Evolutionary conservation across 2,888 invertebrate genomes (phyloP).

Genomic region (Chaetoderma sp.): DNA sequence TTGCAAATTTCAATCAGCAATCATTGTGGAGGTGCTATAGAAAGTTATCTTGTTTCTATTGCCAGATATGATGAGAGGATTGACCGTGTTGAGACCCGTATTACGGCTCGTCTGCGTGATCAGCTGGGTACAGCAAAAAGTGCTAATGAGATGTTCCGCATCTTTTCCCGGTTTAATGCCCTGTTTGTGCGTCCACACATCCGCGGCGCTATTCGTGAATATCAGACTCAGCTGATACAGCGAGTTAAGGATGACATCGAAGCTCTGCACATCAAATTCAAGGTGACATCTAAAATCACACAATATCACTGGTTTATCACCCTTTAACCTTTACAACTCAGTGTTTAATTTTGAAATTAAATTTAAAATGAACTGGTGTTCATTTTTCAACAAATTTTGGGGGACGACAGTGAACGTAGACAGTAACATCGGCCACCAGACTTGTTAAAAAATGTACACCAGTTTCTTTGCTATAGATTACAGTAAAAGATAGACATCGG

Average conservation of each 20-base stretch:
- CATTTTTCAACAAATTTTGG: no score
- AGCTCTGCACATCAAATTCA: slow-evolving; percentile 96
- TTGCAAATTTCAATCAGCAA: no score
- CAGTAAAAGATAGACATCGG: no score
- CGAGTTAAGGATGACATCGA: slow-evolving; percentile 99
- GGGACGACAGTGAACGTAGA: no score
- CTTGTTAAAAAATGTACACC: no score
- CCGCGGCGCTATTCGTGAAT: slow-evolving; percentile 97
- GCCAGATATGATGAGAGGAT: slow-evolving; percentile 92
- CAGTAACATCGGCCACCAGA: no score
- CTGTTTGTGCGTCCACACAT: slow-evolving; percentile 99
- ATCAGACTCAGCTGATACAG: slow-evolving; percentile 98
- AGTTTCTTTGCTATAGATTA: no score
- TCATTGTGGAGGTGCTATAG: no score
- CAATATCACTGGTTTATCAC: background rate
- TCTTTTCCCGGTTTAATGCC: slow-evolving; percentile 96
- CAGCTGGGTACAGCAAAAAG: slow-evolving; percentile 98
- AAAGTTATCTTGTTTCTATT: no score
- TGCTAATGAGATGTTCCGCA: slow-evolving; percentile 99
- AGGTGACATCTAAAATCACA: slow-evolving; percentile 80
- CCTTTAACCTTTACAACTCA: background rate
- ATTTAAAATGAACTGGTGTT: no score
- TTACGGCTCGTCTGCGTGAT: slow-evolving; percentile 96
- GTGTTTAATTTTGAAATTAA: no score
- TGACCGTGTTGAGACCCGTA: slow-evolving; percentile 96